Evolutionary conservation across 2,888 invertebrate species (phyloP).

Genomic region (Coelopa pilipes): DNA sequence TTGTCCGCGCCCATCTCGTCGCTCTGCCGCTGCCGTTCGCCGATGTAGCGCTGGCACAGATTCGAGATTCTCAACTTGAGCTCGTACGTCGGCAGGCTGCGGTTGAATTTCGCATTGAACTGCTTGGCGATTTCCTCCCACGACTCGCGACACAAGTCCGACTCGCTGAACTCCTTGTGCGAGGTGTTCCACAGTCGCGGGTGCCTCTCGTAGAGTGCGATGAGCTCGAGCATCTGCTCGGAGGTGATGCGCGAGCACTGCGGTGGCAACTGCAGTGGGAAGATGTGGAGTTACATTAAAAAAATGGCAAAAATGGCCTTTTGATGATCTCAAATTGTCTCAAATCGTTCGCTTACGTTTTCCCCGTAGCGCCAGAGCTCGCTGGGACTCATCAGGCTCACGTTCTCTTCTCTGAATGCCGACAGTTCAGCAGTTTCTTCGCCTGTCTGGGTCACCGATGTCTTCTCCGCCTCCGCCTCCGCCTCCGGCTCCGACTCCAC

Average conservation of each 20-base stretch:
- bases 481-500: too few species aligned
- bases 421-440: not conserved
- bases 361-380: too few species aligned
- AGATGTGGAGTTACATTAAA: not conserved
- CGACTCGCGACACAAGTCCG: constrained; percentile 52
- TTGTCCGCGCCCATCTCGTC: constrained; percentile 47
- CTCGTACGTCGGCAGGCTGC: constrained; percentile 52
- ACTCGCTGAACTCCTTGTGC: constrained; percentile 53
- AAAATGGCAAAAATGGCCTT: not conserved
- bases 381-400: too few species aligned
- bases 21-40: constrained; percentile 54
- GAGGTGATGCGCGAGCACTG: constrained; percentile 49
- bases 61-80: constrained; percentile 56
- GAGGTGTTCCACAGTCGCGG: constrained; percentile 57
- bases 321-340: not conserved
- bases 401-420: too few species aligned
- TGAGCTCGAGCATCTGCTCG: constrained; percentile 51
- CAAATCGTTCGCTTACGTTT: too few species aligned
- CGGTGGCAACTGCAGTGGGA: constrained; percentile 17
- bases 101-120: constrained; percentile 52
- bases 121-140: constrained; percentile 52
- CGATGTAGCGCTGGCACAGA: constrained; percentile 56
- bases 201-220: constrained; percentile 52
- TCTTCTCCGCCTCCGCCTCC: not conserved
- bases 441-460: not conserved